Percentiles rank a stretch among this genome's conserved stretches.
Conservation (phyloP, 2,888 invertebrate species). For the Conops quadrifasciatus region DNA sequence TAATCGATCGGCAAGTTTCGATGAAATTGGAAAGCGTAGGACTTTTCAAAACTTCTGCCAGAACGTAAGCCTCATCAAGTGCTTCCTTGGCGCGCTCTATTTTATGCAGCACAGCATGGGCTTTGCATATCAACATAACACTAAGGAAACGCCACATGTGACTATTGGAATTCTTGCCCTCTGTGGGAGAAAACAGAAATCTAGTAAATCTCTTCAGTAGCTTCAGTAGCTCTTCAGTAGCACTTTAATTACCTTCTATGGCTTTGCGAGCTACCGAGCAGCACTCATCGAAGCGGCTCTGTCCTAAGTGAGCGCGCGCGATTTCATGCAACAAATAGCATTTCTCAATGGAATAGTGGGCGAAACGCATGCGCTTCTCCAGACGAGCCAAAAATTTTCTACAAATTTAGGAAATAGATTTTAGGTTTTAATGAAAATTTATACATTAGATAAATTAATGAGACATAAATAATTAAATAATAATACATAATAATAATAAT, state of each 20-base stretch:
- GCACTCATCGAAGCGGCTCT: slow-evolving; percentile 51
- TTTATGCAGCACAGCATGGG: slow-evolving; percentile 56
- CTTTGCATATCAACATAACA: slow-evolving; percentile 53
- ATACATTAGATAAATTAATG: no score
- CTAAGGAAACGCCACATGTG: slow-evolving; percentile 56
- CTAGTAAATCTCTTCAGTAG: no score
- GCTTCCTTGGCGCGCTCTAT: slow-evolving; percentile 56
- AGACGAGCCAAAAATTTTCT: slow-evolving; percentile 51
- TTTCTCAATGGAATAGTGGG: slow-evolving; percentile 54
- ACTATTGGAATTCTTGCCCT: slow-evolving; percentile 52
- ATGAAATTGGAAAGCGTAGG: slow-evolving; percentile 49
- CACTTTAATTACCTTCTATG: slow-evolving; percentile 45
- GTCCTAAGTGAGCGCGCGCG: slow-evolving; percentile 51
- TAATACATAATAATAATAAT: no score
- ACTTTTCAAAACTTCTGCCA: slow-evolving; percentile 52
- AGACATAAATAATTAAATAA: no score
- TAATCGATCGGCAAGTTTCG: slow-evolving; percentile 53
- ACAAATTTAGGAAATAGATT: not conserved
- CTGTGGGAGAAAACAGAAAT: slow-evolving; percentile 42
- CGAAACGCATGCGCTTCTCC: slow-evolving; percentile 51
- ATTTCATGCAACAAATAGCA: slow-evolving; percentile 55
- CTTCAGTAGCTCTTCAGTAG: no score
- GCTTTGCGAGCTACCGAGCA: slow-evolving; percentile 49
- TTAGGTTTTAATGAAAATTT: no score
- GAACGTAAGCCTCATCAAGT: slow-evolving; percentile 48